Conservation (phyloP, 2,888 invertebrate species). For the Pristionchus entomophagus region DNA sequence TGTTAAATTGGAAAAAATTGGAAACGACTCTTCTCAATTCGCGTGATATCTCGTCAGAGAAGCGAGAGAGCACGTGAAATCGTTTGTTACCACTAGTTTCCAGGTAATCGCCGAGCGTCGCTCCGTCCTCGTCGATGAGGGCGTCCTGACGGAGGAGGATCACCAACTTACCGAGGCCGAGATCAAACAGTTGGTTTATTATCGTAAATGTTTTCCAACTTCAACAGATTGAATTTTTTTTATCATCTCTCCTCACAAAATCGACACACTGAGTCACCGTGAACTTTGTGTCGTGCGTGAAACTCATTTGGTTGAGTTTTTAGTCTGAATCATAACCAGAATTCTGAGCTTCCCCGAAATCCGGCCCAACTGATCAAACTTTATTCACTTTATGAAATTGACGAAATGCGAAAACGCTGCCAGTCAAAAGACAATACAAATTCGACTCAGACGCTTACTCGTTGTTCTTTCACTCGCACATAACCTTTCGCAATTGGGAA, state of each 20-base stretch:
- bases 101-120: slow-evolving; percentile 62
- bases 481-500: slow-evolving; percentile 37
- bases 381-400: no score
- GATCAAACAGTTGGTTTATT: neutral
- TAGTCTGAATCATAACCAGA: no score
- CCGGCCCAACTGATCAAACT: no score
- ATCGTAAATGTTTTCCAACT: neutral
- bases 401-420: no score
- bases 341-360: no score
- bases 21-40: no score
- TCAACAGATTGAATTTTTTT: neutral
- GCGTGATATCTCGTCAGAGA: no score
- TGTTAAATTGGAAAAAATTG: no score
- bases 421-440: no score
- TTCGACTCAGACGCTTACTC: no score
- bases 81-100: neutral
- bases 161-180: slow-evolving; percentile 6
- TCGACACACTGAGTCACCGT: neutral
- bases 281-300: neutral
- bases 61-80: no score
- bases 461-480: neutral
- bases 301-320: neutral
- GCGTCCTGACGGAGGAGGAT: slow-evolving; percentile 58
- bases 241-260: neutral
- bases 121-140: slow-evolving; percentile 18